Evolutionary conservation across 2,888 invertebrate genomes (phyloP), one percentile per base, ranked within the genome.

Genomic region (Drosophila mulleri): DNA sequence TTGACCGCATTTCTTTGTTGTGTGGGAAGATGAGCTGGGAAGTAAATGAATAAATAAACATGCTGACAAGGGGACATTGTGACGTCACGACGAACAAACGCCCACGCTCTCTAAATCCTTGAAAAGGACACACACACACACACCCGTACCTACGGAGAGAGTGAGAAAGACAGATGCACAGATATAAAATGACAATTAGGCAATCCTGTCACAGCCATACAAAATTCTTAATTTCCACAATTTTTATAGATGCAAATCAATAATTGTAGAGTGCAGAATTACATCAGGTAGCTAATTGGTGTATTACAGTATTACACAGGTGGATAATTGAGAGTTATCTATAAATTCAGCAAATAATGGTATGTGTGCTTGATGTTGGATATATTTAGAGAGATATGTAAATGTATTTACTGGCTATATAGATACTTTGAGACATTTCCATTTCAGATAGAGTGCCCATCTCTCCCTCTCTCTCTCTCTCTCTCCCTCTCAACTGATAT

Each of bases 1-100:
- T 59, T 59, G 42, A 52, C 53, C 48, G 32, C n/a, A 48, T 47
- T 58, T 16, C 42, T 35, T 60, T 57, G 54, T 8, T 65, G 32
- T 16, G 29, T 35, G 56, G 8, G 8, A 45, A 16, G 45, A 14
- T 9, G 26, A 16, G 6, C 42, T 20, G 58, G 35, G 20, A 58
- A 29, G 59, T 52, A 50, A 67, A 60, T 77, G 61, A 79, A 77
- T 77, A 77, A 77, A 80, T 77, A 64, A 75, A 67, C 70, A 75
- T 66, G 18, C 62, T 64, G 66, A 61, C 70, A 69, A 37, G 48
- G 45, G 50, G 58, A 54, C 35, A 52, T 48, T 50, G 32, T 68
- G 68, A 73, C 64, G 56, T 68, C 79, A 56, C 35, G 57, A 18
- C 18, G 50, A 26, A 37, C 12, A 45, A 45, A 37, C 44, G 56